Conservation (phyloP, 1,140 invertebrate genomes). For the Platorchestia sp. region DNA sequence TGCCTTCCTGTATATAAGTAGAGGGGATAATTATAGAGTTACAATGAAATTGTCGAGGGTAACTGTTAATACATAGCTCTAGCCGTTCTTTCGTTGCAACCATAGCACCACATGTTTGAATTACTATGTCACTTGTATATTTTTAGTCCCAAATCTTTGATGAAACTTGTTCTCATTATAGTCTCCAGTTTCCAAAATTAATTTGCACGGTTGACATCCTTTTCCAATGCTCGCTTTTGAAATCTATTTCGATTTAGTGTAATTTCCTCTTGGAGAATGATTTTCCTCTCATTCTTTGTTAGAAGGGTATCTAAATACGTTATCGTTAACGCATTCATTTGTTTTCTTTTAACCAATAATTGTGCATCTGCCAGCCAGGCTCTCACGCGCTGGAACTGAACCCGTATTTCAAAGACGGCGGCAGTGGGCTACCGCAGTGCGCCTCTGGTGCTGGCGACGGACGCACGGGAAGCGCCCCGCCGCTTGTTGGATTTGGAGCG, state of each 20-base stretch:
- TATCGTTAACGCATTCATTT: background rate
- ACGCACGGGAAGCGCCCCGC: constrained; percentile 72
- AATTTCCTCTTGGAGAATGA: background rate
- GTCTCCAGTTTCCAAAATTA: background rate
- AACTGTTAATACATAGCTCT: too few species aligned
- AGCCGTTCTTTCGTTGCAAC: too few species aligned
- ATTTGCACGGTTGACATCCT: too few species aligned
- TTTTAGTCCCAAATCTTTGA: background rate
- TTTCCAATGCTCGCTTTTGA: too few species aligned
- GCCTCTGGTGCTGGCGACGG: constrained; percentile 67
- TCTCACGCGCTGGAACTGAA: constrained; percentile 86
- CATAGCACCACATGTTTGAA: too few species aligned
- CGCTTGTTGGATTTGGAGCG: constrained; percentile 56
- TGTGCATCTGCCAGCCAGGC: constrained; percentile 72
- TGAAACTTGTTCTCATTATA: background rate
- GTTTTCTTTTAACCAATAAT: background rate
- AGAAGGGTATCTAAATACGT: background rate
- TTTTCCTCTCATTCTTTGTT: background rate
- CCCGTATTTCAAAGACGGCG: constrained; percentile 93
- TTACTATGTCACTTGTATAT: background rate
- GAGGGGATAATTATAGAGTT: too few species aligned
- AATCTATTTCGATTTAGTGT: background rate
- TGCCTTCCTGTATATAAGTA: too few species aligned
- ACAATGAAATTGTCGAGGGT: too few species aligned
- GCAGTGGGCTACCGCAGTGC: constrained; percentile 80